Evolutionary conservation across 2,797 vertebrate genomes (phyloP), one percentile per base, ranked within the genome.

Genomic region (Mormyrops boulengeri): DNA sequence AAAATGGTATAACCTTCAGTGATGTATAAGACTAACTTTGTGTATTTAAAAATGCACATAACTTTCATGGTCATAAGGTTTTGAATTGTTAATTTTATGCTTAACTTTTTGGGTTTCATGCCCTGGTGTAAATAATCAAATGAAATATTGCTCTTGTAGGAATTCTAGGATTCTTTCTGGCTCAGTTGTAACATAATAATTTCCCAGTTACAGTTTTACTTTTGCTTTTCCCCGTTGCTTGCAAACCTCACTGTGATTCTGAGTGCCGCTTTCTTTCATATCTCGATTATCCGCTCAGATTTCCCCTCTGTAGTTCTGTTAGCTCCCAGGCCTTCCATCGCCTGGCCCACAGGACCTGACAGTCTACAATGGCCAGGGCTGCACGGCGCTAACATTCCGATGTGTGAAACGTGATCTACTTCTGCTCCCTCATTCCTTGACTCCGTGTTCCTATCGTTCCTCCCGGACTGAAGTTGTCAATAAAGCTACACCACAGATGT

Each of bases 401-500:
- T 91, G 82, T 80, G 87, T 89, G 94, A 94, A 96, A 95, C 87
- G 90, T 88, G 93, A 94, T 91, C 41, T 9, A 47, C 22, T 87
- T 95, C 66, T 92, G 92, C 92, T 62, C 88, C 73, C 90, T 73
- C 91, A 92, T 91, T 93, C 93, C 91, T 88, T 89, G 90, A n/a
- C 95, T 91, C 85, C 0, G 49, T 91, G 91, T 94, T 93, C 94
- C 94, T 95, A 95, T 96, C 94, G 93, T 93, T 93, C 89, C 93
- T 94, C 92, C 93, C 92, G 94, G 92, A 94, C 92, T 93, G 90
- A 93, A 91, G 88, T 91, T 93, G 94, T 95, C 95, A 94, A 96
- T 96, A 95, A 93, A 94, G 94, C 94, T 93, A 94, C 95, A 94
- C 92, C 11, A 93, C 94, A 93, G 92, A 92, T 91, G 92, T 93